Conservation (phyloP, 2,888 invertebrate genomes). For the Brachyptera risi region DNA sequence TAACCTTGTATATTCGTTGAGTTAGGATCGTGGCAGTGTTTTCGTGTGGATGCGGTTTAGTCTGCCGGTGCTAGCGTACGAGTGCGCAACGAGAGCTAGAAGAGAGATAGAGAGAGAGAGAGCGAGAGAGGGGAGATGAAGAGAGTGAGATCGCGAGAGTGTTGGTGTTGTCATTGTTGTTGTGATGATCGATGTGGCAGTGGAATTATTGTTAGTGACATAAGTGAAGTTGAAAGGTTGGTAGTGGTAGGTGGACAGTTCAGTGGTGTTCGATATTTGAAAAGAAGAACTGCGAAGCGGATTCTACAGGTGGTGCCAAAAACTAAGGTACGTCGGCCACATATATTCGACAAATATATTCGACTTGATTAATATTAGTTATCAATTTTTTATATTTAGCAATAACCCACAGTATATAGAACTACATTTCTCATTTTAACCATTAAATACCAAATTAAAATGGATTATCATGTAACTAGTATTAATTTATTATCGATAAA, state of each 20-base stretch:
- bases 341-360: no score
- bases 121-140: neutral
- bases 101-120: neutral
- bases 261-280: neutral
- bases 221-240: neutral
- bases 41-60: neutral
- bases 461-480: no score
- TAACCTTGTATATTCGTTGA: neutral
- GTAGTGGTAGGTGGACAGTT: neutral
- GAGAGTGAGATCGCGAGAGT: neutral
- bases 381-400: no score
- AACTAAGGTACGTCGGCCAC: neutral
- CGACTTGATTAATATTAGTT: no score
- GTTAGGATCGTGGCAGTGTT: constrained; percentile 6
- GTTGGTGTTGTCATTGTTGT: constrained; percentile 7
- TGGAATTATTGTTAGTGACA: neutral
- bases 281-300: neutral
- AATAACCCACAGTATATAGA: no score
- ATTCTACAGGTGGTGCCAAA: constrained; percentile 20
- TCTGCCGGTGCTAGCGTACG: neutral
- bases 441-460: no score
- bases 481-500: no score
- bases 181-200: constrained; percentile 3
- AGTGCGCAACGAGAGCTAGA: neutral
- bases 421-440: no score